phyloP scores from a whole-genome alignment of 1,140 invertebrate species.

The Oscheius sp. region DNA sequence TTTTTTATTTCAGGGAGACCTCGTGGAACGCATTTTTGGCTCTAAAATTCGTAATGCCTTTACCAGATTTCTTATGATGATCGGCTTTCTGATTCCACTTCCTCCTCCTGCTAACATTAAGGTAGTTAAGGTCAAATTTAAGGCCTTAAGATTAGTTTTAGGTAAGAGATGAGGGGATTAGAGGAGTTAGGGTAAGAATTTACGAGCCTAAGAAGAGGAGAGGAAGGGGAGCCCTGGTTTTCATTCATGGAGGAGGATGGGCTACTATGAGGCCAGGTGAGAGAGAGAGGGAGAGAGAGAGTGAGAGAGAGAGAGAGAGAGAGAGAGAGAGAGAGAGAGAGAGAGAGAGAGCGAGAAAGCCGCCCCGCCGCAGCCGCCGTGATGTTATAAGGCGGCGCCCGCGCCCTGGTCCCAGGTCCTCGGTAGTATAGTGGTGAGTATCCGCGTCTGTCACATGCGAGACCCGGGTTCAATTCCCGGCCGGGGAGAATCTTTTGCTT shows the following conservation, averaged over 20 bases:
- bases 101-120: slow-evolving; percentile 20
- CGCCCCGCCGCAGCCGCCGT: too few species aligned
- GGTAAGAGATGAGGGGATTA: slow-evolving; percentile 40
- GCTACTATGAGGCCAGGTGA: slow-evolving; percentile 54
- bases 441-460: not conserved
- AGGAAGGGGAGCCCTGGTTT: slow-evolving; percentile 41
- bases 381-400: too few species aligned
- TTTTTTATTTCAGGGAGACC: slow-evolving; percentile 42
- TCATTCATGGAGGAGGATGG: slow-evolving; percentile 58
- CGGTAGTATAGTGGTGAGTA: slow-evolving; percentile 6
- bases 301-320: slow-evolving; percentile 8
- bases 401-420: not conserved
- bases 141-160: slow-evolving; percentile 38
- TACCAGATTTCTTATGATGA: slow-evolving; percentile 43
- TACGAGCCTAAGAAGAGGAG: slow-evolving; percentile 43
- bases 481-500: not conserved
- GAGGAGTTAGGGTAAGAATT: slow-evolving; percentile 52
- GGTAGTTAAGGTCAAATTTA: not conserved
- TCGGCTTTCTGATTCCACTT: slow-evolving; percentile 45
- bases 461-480: not conserved
- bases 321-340: too few species aligned
- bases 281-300: too few species aligned
- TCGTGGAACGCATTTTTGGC: slow-evolving; percentile 49
- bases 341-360: too few species aligned
- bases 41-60: slow-evolving; percentile 46